A percentile compares a stretch with the other conserved stretches of the same genome.
These are phyloP conservation scores for Drosophila bipectinata DNA, from an alignment of 1,140 invertebrate species.

Conservation along the genomic window DNA sequence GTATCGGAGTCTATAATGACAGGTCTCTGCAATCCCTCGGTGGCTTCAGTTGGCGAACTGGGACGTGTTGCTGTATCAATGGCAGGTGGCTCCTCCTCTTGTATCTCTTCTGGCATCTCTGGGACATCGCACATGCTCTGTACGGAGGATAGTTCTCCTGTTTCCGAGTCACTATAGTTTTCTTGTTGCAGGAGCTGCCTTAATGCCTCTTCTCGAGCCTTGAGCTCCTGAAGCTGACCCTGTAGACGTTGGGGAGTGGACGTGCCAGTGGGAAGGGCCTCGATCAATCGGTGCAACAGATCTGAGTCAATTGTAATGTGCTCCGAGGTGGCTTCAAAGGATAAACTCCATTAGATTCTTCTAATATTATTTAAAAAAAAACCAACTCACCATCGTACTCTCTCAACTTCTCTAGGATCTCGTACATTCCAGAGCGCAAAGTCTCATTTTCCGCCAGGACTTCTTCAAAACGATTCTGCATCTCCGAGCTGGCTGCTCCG, in stretches of 20 bases:
- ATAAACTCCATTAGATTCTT: background rate
- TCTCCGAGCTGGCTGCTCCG: constrained; percentile 69
- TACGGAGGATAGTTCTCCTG: constrained; percentile 68
- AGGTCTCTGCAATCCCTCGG: constrained; percentile 48
- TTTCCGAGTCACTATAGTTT: constrained; percentile 55
- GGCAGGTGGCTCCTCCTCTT: background rate
- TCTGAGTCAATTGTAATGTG: constrained; percentile 85
- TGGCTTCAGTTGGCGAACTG: constrained; percentile 57
- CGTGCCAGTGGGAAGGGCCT: constrained; percentile 83
- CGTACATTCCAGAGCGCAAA: constrained; percentile 86
- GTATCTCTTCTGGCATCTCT: constrained; percentile 52
- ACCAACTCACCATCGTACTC: constrained; percentile 85
- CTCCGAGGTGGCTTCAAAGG: constrained; percentile 66
- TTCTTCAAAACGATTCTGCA: constrained; percentile 80
- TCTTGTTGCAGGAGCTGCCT: constrained; percentile 77
- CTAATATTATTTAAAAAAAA: background rate
- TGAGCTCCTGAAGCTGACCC: constrained; percentile 85
- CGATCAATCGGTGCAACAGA: constrained; percentile 85
- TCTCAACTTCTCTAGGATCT: constrained; percentile 87
- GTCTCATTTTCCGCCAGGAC: constrained; percentile 87
- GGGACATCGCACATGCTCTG: constrained; percentile 72
- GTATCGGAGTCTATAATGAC: constrained; percentile 27
- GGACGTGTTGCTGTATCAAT: constrained; percentile 69
- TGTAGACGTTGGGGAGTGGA: constrained; percentile 86
- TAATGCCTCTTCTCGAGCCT: constrained; percentile 86